Percentiles rank a stretch among this genome's conserved stretches.
phyloP scores from a whole-genome alignment of 35 echinoderm and acorn worm genomes.

The Anneissia japonica region DNA sequence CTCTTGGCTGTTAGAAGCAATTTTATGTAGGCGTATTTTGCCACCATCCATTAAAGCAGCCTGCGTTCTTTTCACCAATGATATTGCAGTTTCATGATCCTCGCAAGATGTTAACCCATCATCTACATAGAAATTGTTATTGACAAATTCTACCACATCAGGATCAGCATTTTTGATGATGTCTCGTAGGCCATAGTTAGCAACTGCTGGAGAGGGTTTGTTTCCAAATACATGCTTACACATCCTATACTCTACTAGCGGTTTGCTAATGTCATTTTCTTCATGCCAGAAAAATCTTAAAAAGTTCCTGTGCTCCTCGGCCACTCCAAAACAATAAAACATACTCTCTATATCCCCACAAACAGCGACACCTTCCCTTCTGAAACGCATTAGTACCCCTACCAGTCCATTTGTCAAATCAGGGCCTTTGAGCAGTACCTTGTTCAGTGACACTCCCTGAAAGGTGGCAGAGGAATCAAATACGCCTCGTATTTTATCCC shows the following conservation, averaged over 20 bases:
- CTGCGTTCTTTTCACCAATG: neutral
- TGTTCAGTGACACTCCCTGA: slow-evolving; percentile 12
- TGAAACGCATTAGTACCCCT: slow-evolving; percentile 21
- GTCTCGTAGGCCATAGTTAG: slow-evolving; percentile 3
- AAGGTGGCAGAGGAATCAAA: slow-evolving; percentile 39
- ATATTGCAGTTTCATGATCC: neutral
- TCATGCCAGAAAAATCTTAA: slow-evolving; percentile 37
- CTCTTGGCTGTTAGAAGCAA: too few relatives aligned
- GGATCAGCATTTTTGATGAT: neutral
- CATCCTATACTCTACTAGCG: slow-evolving; percentile 33
- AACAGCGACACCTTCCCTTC: slow-evolving; percentile 15
- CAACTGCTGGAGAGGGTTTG: too few relatives aligned
- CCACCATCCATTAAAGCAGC: too few relatives aligned
- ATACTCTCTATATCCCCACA: neutral
- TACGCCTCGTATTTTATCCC: slow-evolving; percentile 13
- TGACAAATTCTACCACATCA: slow-evolving; percentile 6
- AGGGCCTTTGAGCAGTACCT: slow-evolving; percentile 12
- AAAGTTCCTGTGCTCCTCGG: slow-evolving; percentile 5
- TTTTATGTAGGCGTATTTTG: too few relatives aligned
- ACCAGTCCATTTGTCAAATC: slow-evolving; percentile 13
- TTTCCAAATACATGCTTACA: slow-evolving; percentile 19
- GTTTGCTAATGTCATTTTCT: slow-evolving; percentile 17
- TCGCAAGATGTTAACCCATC: slow-evolving; percentile 7
- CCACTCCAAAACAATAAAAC: slow-evolving; percentile 24
- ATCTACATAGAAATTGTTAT: slow-evolving; percentile 23